These are phyloP conservation scores for Troides aeacus DNA, from an alignment of 2,888 invertebrate genomes.

Conservation along the genomic window DNA sequence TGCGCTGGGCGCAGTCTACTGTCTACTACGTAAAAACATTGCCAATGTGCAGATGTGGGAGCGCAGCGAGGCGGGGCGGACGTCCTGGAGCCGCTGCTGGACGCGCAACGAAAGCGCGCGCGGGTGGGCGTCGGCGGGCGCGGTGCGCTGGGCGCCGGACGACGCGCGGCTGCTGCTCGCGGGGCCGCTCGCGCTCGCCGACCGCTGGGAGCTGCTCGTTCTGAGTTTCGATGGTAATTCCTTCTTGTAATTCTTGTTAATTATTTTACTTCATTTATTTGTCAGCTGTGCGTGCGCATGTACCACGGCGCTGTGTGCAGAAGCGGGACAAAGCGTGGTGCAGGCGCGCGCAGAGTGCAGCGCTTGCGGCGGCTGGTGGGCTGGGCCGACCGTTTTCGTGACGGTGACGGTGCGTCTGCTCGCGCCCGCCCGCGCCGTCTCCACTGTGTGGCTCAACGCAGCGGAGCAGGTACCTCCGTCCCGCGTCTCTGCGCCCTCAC, in stretches of 20 bases:
- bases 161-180: slow-evolving; percentile 49
- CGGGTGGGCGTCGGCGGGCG: slow-evolving; percentile 42
- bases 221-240: slow-evolving; percentile 33
- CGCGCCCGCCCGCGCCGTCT: slow-evolving; percentile 48
- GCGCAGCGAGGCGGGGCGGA: slow-evolving; percentile 33
- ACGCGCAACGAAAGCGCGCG: slow-evolving; percentile 35
- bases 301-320: slow-evolving; percentile 32
- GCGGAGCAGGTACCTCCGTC: slow-evolving; percentile 51
- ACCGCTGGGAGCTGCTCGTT: slow-evolving; percentile 56
- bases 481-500: neutral
- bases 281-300: no score
- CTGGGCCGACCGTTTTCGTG: slow-evolving; percentile 45
- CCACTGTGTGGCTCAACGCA: slow-evolving; percentile 61
- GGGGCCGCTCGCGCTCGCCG: slow-evolving; percentile 52
- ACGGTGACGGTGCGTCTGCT: slow-evolving; percentile 51
- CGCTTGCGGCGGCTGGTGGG: slow-evolving; percentile 45
- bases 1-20: neutral
- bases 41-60: slow-evolving; percentile 28
- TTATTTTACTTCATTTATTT: no score
- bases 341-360: slow-evolving; percentile 49
- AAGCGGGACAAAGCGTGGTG: slow-evolving; percentile 38
- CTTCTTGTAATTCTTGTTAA: no score
- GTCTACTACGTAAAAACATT: no score
- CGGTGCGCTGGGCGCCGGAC: slow-evolving; percentile 37
- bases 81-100: slow-evolving; percentile 34